Base-by-base conservation (phyloP, 2,797 vertebrate species). In the Antrozous pallidus region DNA sequence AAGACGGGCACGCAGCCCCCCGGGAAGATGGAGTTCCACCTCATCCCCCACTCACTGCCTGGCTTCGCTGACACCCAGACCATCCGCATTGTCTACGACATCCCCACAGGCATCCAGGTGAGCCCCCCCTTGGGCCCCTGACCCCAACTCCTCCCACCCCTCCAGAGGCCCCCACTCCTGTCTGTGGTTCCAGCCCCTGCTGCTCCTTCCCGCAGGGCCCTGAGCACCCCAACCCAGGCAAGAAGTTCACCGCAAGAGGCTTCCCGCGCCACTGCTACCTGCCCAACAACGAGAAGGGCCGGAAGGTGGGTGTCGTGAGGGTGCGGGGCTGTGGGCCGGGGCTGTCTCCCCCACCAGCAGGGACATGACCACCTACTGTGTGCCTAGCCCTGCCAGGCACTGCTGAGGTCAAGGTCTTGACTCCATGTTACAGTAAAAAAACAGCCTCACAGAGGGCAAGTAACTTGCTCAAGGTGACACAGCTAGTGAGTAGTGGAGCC, bases 241-340 rank as follows among this genome's bases (percentile, higher is more conserved):
- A 99, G 98, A 99, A 99, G 97, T 99, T 99, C 98, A 99, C 99
- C 0, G 99, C 99, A 0, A 98, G 99, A 78, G 99, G 99, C 42
- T 99, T 99, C 97, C 99, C 99, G 0, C 98, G 99, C 70, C 99
- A 99, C 98, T 99, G 99, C 98, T 99, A 99, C 96, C 99, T 99
- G 95, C 99, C 99, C 0, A 99, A 99, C 98, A 99, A 98, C 0
- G 99, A 99, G 94, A 99, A 99, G 97, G 99, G 99, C 97, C 98
- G 99, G 94, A 99, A 99, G 99, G 99, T 99, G 97, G 97, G 98
- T 4, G 63, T 3, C 0, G 0, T 2, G 3, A 5, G 42, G 12
- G 49, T 3, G 2, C 11, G 1, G 38, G 36, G 33, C 11, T 11
- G 8, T 18, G 51, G 82, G n/a, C 61, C 13, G 7, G 63, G 67